Base-by-base conservation (phyloP, 2,797 vertebrate genomes). In the Aselliscus stoliczkanus region DNA sequence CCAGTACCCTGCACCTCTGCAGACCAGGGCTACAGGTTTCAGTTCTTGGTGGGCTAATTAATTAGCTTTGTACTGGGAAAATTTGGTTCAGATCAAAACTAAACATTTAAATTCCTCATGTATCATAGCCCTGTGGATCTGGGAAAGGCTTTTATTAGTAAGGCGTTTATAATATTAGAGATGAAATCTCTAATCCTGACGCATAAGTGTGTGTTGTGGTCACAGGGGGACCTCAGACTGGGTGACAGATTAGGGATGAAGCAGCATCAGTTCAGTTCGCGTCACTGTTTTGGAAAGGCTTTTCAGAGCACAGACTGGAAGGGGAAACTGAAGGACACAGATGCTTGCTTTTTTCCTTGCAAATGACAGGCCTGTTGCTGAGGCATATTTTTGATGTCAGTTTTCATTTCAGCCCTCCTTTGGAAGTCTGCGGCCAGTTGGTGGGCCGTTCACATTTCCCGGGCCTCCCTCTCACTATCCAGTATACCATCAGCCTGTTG, bases 31-130 rank as follows among this genome's bases (percentile, higher is more conserved):
- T 95, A 29, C 82, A 92, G 58, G 65, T 75, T 96, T 97, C 93
- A 91, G 69, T 97, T 85, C 94, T 96, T 97, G 82, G 93, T 96
- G 96, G 94, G 44, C 88, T 96, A 95, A 97, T 97, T 96, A 96
- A 97, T 97, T 96, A 96, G 93, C 73, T 96, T 88, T 95, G 83
- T 89, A 60, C 54, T 84, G 50, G 90, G 60, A 44, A 93, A 91
- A 76, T 76, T 88, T 75, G 94, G 82, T 93, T 94, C 23, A n/a
- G 9, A 94, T 96, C 67, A 94, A n/a, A 93, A 90, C 88, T 65
- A 97, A 79, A 88, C 21, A 58, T 96, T 94, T 86, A 88, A 88
- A 37, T 92, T 95, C 42, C 54, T 92, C 17, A 0, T 92, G 29
- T 88, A 37, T 73, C 72, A 60, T 34, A 91, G 73, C 37, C 25